phyloP scores from a whole-genome alignment of 2,797 vertebrate species.

The Sebastes matsubarae region DNA sequence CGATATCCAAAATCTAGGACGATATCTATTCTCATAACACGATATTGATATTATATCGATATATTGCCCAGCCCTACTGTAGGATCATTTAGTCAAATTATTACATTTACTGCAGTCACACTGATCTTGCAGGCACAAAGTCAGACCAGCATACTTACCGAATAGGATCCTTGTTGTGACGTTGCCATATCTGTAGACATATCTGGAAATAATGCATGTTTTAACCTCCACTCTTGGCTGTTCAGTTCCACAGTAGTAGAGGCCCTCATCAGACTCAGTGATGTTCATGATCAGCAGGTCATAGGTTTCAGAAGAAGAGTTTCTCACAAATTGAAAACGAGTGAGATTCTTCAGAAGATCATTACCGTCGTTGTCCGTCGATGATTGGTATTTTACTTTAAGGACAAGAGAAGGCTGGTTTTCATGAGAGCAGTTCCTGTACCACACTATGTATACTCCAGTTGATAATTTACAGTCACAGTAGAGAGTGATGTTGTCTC shows the following conservation, averaged over 20 bases:
- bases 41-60: accelerated
- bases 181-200: background rate
- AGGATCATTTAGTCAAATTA: background rate
- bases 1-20: too few relatives aligned
- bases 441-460: constrained; percentile 47
- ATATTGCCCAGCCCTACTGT: too few relatives aligned
- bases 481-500: constrained; percentile 56
- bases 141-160: constrained; percentile 10
- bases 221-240: accelerated
- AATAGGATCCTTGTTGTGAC: background rate
- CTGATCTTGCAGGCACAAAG: background rate
- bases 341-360: background rate
- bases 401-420: constrained; percentile 47
- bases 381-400: accelerated
- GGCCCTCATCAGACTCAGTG: constrained; percentile 35
- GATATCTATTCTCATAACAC: accelerated
- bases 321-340: constrained; percentile 14
- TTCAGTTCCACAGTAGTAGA: constrained; percentile 63
- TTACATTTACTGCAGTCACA: background rate
- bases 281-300: constrained; percentile 57
- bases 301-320: background rate
- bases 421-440: constrained; percentile 57
- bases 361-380: accelerated
- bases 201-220: accelerated
- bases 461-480: constrained; percentile 24